Conservation (phyloP, 37 sponge, comb jelly and placozoan species). For the Tethya wilhelma region DNA sequence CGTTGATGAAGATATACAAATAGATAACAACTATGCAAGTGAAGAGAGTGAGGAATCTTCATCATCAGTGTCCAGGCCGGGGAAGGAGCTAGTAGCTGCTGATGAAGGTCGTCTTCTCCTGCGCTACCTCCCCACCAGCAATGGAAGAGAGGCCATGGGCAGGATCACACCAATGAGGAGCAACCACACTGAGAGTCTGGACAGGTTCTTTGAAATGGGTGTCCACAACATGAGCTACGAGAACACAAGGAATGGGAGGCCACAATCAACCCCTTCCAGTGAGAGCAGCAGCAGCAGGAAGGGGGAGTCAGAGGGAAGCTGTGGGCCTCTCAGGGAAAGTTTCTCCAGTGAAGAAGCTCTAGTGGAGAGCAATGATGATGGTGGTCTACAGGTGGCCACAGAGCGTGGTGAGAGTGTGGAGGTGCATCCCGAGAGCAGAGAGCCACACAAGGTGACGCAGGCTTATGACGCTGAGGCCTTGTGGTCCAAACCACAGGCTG, state of each 20-base stretch:
- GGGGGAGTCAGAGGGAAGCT: not conserved
- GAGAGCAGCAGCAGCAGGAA: not conserved
- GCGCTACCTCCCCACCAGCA: not conserved
- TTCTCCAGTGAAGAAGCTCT: too few relatives aligned
- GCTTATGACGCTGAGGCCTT: not conserved
- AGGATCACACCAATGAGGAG: constrained; percentile 4
- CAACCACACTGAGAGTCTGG: constrained; percentile 10
- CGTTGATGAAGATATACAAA: not conserved
- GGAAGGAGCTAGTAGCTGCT: not conserved
- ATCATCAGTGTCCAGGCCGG: not conserved
- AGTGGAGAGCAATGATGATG: too few relatives aligned
- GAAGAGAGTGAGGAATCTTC: not conserved
- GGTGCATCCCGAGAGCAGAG: not conserved
- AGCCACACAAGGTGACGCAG: not conserved
- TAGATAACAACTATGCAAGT: constrained; percentile 12
- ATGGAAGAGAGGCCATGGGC: not conserved
- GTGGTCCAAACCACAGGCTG: too few relatives aligned
- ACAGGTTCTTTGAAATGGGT: constrained; percentile 29
- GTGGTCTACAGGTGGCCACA: too few relatives aligned
- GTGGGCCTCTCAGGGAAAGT: too few relatives aligned
- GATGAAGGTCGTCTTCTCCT: not conserved
- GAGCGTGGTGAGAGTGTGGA: too few relatives aligned
- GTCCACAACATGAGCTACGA: not conserved
- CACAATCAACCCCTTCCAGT: too few relatives aligned
- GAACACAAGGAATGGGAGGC: not conserved